Percentiles rank a stretch among this genome's conserved stretches.
These are phyloP conservation scores for Geotria australis DNA, from an alignment of 2,797 vertebrate genomes.

Conservation along the genomic window DNA sequence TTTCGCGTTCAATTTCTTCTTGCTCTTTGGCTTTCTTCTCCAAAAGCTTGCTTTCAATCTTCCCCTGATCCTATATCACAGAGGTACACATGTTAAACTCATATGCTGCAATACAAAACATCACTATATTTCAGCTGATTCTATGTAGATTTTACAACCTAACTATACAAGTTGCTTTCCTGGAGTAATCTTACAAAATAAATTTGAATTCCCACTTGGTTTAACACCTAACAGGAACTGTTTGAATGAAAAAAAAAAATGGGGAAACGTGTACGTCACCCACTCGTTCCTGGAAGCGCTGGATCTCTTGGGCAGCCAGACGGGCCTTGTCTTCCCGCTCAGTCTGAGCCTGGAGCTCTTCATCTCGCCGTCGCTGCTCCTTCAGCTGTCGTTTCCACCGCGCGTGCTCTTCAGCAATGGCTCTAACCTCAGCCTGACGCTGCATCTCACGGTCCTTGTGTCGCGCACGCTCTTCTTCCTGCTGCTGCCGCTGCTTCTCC, in stretches of 20 bases:
- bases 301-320: conserved; percentile 17
- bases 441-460: conserved; percentile 20
- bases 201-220: background rate
- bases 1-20: conserved; percentile 24
- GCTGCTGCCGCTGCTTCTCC: conserved; percentile 14
- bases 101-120: background rate
- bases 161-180: background rate
- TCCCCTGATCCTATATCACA: conserved; percentile 28
- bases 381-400: conserved; percentile 24
- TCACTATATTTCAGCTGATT: background rate
- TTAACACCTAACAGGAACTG: background rate
- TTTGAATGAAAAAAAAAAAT: background rate
- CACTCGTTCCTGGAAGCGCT: conserved; percentile 34
- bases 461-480: conserved; percentile 17
- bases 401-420: conserved; percentile 18
- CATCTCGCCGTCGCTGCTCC: conserved; percentile 14
- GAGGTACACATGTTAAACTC: background rate
- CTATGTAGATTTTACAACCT: conserved; percentile 2
- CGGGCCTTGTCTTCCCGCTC: conserved; percentile 25
- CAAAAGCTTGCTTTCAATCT: conserved; percentile 23
- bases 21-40: conserved; percentile 23
- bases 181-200: background rate
- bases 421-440: conserved; percentile 20
- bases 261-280: conserved; percentile 1
- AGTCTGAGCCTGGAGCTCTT: conserved; percentile 14